Conservation (phyloP, 2,888 invertebrate species). For the Poecilobothrus nobilitatus region DNA sequence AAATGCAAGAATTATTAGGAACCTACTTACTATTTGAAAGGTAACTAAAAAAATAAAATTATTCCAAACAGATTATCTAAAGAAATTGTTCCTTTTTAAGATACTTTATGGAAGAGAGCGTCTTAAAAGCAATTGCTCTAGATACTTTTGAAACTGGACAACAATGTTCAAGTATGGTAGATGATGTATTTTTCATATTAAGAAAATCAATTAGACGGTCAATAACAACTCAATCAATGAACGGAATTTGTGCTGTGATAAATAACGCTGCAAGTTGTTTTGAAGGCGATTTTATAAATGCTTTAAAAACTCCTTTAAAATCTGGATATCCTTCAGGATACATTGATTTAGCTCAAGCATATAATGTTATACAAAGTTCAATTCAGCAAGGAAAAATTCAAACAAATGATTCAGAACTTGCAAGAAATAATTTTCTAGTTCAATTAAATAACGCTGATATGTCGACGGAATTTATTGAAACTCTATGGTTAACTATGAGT, state of each 20-base stretch:
- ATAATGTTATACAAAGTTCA: conserved; percentile 70
- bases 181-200: conserved; percentile 95
- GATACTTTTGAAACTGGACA: conserved; percentile 65
- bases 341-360: conserved; percentile 70
- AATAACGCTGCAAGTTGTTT: conserved; percentile 84
- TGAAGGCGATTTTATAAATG: conserved; percentile 73
- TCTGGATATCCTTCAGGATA: conserved; percentile 70
- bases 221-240: conserved; percentile 82
- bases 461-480: conserved; percentile 83
- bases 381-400: conserved; percentile 73
- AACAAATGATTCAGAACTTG: conserved; percentile 68
- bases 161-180: conserved; percentile 84
- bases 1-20: conserved; percentile 75
- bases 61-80: background rate
- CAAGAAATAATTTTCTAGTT: conserved; percentile 68
- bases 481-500: conserved; percentile 68
- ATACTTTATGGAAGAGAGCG: conserved; percentile 91
- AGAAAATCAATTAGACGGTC: conserved; percentile 92
- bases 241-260: conserved; percentile 92
- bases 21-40: conserved; percentile 87
- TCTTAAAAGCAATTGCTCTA: conserved; percentile 79
- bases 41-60: conserved; percentile 31
- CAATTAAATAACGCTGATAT: conserved; percentile 80
- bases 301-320: conserved; percentile 63
- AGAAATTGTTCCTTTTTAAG: conserved; percentile 33